Evolutionary conservation across 2,113 vertebrate species (phyloP), one percentile per base, ranked within the genome.

Genomic region (Bothrops jararaca): DNA sequence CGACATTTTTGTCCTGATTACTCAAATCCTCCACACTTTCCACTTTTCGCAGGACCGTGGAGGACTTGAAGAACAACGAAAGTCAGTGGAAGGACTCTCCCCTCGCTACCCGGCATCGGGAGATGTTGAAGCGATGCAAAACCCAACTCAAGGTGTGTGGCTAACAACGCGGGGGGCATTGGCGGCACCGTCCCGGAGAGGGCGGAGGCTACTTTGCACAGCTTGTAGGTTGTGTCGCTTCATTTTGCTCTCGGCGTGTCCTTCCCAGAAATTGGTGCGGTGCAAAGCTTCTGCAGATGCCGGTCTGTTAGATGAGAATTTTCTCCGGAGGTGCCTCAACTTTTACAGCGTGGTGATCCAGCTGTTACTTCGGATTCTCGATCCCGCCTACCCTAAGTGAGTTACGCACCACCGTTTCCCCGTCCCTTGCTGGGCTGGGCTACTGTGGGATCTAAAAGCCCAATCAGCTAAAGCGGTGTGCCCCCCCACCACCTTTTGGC

Each of bases 41-140:
- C 23, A 24, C 11, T 80, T 95, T 96, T 60, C 93, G 87, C 96
- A 99, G 99, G 97, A 99, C 99, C 69, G 99, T 99, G 92, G 99
- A 99, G 95, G 99, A 99, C 97, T 95, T 99, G 95, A 99, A 99
- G 95, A 99, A 99, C 96, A 99, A 99, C 91, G 99, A 99, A 96
- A 98, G 97, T 92, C 99, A 99, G 9, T 99, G 99, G 99, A 99
- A 99, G 95, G 99, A 99, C 95, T 99, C 99, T 74, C 99, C 99
- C 0, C 96, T 99, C 92, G 99, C 99, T 34, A 98, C 98, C 58
- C 97, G 99, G 95, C 99, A 99, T 96, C 98, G 99, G 34, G 99
- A 99, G 94, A 99, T 99, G 99, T 97, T 99, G 88, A 99, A 99
- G 92, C 98, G 99, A 86, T 99, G 99, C 97, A 99, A 99, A 98